Percentiles rank a stretch among this genome's conserved stretches.
Conservation (phyloP, 1,140 invertebrate genomes). For the Papilio helenus region DNA sequence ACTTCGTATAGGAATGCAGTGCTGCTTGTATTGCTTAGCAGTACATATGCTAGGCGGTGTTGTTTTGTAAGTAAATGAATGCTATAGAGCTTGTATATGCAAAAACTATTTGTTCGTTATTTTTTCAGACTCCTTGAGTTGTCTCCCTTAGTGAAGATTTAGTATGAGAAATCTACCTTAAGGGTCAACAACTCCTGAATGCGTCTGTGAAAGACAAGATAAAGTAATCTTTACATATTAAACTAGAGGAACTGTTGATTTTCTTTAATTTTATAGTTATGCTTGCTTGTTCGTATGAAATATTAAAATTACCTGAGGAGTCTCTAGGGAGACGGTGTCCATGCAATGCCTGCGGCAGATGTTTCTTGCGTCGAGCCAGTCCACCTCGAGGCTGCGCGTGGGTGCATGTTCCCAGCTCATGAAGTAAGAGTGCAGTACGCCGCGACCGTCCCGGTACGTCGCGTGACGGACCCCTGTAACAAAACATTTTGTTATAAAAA, state of each 20-base stretch:
- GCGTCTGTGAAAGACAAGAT: not conserved
- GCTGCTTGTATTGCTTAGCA: not conserved
- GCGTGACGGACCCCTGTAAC: slow-evolving; percentile 91
- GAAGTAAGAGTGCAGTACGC: slow-evolving; percentile 95
- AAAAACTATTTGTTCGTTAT: too few relatives aligned
- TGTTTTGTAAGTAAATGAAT: not conserved
- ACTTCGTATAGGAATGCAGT: not conserved
- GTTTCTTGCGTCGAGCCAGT: slow-evolving; percentile 95
- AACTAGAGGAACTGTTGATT: not conserved
- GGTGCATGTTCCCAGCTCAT: slow-evolving; percentile 96
- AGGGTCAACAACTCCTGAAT: too few relatives aligned
- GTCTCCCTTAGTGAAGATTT: too few relatives aligned
- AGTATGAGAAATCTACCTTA: too few relatives aligned
- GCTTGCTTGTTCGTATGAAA: not conserved
- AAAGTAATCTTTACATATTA: too few relatives aligned
- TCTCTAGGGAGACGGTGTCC: slow-evolving; percentile 95
- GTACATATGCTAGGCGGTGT: not conserved
- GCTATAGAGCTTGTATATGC: too few relatives aligned
- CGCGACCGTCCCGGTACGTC: slow-evolving; percentile 92
- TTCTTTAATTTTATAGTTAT: not conserved
- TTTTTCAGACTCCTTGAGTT: too few relatives aligned
- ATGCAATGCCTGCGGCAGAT: slow-evolving; percentile 96
- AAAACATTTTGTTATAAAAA: slow-evolving; percentile 17
- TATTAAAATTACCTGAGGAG: slow-evolving; percentile 85
- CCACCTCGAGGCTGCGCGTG: slow-evolving; percentile 92